These are phyloP conservation scores for Barnardius zonarius DNA, from an alignment of 2,113 vertebrate genomes.

Conservation along the genomic window DNA sequence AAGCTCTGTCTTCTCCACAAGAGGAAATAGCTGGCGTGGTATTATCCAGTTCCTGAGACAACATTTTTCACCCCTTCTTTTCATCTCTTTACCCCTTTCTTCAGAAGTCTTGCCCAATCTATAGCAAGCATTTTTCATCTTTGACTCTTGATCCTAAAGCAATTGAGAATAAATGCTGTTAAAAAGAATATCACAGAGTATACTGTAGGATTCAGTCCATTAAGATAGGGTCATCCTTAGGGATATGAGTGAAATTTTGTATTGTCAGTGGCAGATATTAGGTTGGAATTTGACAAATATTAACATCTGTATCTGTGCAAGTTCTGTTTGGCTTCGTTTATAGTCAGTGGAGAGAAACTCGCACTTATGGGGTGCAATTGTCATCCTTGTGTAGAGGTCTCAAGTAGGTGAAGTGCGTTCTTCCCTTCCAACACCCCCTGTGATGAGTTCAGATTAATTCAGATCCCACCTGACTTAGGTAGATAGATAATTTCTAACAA, in stretches of 20 bases:
- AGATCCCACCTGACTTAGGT: neutral
- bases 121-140: conserved; percentile 40
- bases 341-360: neutral
- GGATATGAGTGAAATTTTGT: neutral
- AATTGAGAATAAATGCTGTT: conserved; percentile 24
- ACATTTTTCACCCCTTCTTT: conserved; percentile 41
- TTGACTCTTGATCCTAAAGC: conserved; percentile 56
- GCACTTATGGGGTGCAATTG: neutral
- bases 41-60: conserved; percentile 45
- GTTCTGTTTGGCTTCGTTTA: neutral
- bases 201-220: neutral
- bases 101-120: conserved; percentile 44
- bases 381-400: neutral
- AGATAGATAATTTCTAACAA: neutral
- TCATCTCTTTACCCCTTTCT: conserved; percentile 40
- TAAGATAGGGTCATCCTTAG: conserved; percentile 1
- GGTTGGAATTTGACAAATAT: conserved; percentile 2
- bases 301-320: neutral
- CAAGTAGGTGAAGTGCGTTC: neutral
- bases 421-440: neutral
- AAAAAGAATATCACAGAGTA: neutral
- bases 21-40: neutral
- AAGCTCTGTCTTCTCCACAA: conserved; percentile 43
- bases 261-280: neutral
- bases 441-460: neutral